A percentile compares a stretch with the other conserved stretches of the same genome.
These are phyloP conservation scores for Rhadina sibilatrix DNA, from an alignment of 2,113 vertebrate genomes.

Conservation along the genomic window DNA sequence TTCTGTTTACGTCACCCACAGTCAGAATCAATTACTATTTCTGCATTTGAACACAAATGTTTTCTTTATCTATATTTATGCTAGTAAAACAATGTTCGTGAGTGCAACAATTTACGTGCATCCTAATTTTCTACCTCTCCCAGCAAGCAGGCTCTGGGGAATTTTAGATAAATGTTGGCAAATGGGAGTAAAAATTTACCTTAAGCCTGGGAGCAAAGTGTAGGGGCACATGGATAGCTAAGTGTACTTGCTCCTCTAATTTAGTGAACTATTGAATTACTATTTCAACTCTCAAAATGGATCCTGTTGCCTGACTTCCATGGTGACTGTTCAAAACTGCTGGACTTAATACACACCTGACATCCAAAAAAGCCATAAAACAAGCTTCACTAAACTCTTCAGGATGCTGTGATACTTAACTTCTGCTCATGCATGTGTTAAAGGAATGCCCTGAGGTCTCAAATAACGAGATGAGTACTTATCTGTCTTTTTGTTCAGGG, in stretches of 20 bases:
- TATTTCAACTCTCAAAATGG: background rate
- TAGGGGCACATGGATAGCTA: fast-evolving
- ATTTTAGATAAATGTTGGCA: background rate
- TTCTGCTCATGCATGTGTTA: background rate
- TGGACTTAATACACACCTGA: fast-evolving
- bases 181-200: background rate
- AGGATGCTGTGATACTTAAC: background rate
- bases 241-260: background rate
- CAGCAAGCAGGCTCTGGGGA: background rate
- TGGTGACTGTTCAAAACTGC: background rate
- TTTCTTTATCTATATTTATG: background rate
- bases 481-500: background rate
- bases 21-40: background rate
- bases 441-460: background rate
- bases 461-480: background rate
- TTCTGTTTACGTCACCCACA: background rate
- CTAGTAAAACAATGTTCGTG: background rate
- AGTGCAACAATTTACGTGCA: background rate
- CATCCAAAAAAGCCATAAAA: background rate
- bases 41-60: background rate
- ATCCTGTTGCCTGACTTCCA: background rate
- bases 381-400: background rate
- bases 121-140: background rate
- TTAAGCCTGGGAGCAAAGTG: background rate
- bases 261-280: background rate